A percentile compares a stretch with the other conserved stretches of the same genome.
Conservation (phyloP, 2,797 vertebrate genomes). For the Odontamblyopus rebecca region DNA sequence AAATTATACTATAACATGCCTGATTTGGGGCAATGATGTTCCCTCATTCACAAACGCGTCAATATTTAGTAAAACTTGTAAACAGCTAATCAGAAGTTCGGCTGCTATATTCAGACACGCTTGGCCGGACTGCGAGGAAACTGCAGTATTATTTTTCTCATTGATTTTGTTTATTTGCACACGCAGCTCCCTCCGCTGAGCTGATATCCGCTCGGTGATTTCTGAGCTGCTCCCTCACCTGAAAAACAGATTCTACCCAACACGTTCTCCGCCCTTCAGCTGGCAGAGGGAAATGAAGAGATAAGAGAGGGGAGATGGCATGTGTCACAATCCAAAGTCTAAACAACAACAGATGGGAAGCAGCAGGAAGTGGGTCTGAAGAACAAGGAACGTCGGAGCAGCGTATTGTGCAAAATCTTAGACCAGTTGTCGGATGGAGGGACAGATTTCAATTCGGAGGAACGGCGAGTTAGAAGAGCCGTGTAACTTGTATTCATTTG, state of each 20-base stretch:
- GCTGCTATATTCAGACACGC: constrained; percentile 12
- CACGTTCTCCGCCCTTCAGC: not conserved
- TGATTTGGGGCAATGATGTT: not conserved
- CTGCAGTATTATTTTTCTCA: not conserved
- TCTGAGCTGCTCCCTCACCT: constrained; percentile 3
- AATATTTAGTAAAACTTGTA: not conserved
- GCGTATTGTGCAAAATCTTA: not conserved
- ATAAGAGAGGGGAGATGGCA: constrained; percentile 23
- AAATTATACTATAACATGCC: not conserved
- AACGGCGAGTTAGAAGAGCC: no score
- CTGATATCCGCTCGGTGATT: not conserved
- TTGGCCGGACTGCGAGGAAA: not conserved
- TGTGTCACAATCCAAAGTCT: constrained; percentile 7
- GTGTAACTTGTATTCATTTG: no score
- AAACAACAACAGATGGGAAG: constrained; percentile 17
- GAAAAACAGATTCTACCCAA: constrained; percentile 16
- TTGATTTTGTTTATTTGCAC: constrained; percentile 25
- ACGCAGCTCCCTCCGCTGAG: constrained; percentile 11
- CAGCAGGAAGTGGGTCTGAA: not conserved
- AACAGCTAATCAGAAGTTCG: constrained; percentile 17
- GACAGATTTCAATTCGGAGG: no score
- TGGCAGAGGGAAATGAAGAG: constrained; percentile 1
- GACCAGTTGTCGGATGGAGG: no score
- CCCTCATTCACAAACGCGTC: not conserved
- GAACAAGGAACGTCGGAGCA: not conserved